Evolutionary conservation across 2,797 vertebrate species (phyloP).

Genomic region (Miichthys miiuy): DNA sequence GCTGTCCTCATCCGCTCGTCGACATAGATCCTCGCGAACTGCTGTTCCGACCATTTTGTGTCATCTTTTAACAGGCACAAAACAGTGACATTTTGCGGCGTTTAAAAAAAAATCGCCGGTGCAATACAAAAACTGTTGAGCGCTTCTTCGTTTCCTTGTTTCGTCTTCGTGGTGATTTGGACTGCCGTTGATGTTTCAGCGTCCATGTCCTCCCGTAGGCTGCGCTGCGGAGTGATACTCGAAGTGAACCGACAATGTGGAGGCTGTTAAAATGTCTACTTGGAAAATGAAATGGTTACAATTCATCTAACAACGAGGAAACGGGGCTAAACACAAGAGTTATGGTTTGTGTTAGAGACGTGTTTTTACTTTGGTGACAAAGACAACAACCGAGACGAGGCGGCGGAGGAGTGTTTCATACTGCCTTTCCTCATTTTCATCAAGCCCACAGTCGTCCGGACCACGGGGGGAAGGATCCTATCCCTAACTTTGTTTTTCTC

Average conservation of each 20-base stretch:
- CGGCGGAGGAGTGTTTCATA: constrained; percentile 59
- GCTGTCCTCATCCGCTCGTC: constrained; percentile 85
- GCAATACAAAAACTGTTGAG: not conserved
- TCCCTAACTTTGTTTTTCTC: constrained; percentile 88
- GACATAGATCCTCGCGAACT: constrained; percentile 84
- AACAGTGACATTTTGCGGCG: constrained; percentile 13
- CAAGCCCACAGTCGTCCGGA: constrained; percentile 78
- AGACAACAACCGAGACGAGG: constrained; percentile 50
- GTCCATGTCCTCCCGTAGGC: constrained; percentile 79
- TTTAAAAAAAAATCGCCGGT: not conserved
- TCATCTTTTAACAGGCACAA: not conserved
- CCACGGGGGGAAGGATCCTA: constrained; percentile 83
- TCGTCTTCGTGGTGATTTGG: constrained; percentile 77
- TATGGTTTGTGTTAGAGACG: constrained; percentile 62
- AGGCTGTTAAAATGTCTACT: constrained; percentile 90
- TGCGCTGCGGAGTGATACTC: constrained; percentile 86
- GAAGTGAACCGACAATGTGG: constrained; percentile 86
- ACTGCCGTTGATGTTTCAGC: constrained; percentile 81
- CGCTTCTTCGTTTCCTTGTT: constrained; percentile 3
- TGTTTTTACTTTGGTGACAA: constrained; percentile 68
- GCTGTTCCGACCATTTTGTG: constrained; percentile 10
- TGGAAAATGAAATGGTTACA: constrained; percentile 86
- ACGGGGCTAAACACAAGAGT: constrained; percentile 61
- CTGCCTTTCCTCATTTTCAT: constrained; percentile 77
- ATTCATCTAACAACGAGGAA: constrained; percentile 73